Evolutionary conservation across 2,113 vertebrate genomes (phyloP), one percentile per base, ranked within the genome.

Genomic region (Harpagus bidentatus): DNA sequence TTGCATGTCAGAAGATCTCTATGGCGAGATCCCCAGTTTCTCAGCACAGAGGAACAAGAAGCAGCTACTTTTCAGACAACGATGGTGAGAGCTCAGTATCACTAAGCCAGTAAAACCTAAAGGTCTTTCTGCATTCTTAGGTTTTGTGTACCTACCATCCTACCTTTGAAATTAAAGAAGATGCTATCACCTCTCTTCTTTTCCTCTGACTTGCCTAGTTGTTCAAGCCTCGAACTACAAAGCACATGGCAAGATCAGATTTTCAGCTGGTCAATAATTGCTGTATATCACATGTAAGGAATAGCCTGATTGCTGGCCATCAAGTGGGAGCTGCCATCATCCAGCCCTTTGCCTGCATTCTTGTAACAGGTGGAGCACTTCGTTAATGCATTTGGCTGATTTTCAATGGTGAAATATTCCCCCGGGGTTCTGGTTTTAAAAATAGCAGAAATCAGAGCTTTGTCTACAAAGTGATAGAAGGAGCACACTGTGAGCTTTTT

Each of bases 301-400:
- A 90, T 91, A 96, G 76, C 55, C 78, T 77, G 66, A 81, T 58
- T 88, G 55, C 84, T 88, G 65, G 62, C 40, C 84, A 85, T 96
- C 87, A 88, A 92, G 42, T 40, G 55, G 55, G 40, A 91, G n/a
- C 78, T 94, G 58, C 93, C 74, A 93, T 78, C 84, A 74, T 91
- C 78, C 63, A 95, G 81, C 50, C 53, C 55, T 93, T 90, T 80
- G 86, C 89, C 71, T 95, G 50, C 89, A 93, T 96, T 96, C 86
- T 94, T 95, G 89, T 93, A 96, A 97, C 97, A 97, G 95, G 97
- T 97, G 96, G 91, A 97, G 86, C 3, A 21, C 67, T 97, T 95
- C 0, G n/a, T 96, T 96, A 96, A 93, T 94, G 71, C 82, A 66
- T 95, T 93, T 96, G 97, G 84, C 89, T 91, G 91, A 90, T 95